These are phyloP conservation scores for Apeltes quadracus DNA, from an alignment of 2,113 vertebrate genomes.

Conservation along the genomic window DNA sequence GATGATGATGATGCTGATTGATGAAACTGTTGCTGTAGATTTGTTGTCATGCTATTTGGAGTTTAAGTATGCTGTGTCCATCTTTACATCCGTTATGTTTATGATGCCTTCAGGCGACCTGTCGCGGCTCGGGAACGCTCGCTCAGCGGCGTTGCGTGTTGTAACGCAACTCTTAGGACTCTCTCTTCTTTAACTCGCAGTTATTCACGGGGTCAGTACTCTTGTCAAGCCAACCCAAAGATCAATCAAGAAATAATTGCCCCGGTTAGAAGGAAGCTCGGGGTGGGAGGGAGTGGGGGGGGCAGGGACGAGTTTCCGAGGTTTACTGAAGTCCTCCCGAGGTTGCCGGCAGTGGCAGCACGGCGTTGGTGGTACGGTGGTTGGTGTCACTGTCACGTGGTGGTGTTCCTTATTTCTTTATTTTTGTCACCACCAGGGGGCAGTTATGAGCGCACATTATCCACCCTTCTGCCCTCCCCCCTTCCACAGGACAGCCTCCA, in stretches of 20 bases:
- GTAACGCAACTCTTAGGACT: conserved; percentile 65
- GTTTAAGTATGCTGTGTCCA: conserved; percentile 75
- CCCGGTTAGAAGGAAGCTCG: not conserved
- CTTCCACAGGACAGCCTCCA: conserved; percentile 33
- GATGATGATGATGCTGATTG: conserved; percentile 64
- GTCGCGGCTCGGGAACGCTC: conserved; percentile 50
- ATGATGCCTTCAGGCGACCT: conserved; percentile 61
- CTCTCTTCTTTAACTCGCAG: conserved; percentile 45
- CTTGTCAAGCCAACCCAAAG: conserved; percentile 66
- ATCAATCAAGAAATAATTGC: conserved; percentile 40
- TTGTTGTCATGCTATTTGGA: conserved; percentile 77
- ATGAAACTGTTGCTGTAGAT: conserved; percentile 74
- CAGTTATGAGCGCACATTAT: conserved; percentile 50
- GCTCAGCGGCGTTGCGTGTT: conserved; percentile 62
- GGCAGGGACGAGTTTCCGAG: conserved; percentile 2
- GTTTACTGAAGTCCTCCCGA: conserved; percentile 23
- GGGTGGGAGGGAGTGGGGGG: conserved; percentile 14
- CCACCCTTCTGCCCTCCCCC: conserved; percentile 35
- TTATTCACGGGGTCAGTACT: conserved; percentile 39
- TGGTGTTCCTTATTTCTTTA: conserved; percentile 23
- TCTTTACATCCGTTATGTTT: conserved; percentile 67
- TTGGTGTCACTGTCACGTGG: conserved; percentile 49
- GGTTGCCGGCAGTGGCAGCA: conserved; percentile 28
- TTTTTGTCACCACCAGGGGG: conserved; percentile 45
- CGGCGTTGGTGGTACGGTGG: conserved; percentile 50